Evolutionary conservation across 2,888 invertebrate species (phyloP), one percentile per base, ranked within the genome.

Genomic region (Calliopum simillimum): DNA sequence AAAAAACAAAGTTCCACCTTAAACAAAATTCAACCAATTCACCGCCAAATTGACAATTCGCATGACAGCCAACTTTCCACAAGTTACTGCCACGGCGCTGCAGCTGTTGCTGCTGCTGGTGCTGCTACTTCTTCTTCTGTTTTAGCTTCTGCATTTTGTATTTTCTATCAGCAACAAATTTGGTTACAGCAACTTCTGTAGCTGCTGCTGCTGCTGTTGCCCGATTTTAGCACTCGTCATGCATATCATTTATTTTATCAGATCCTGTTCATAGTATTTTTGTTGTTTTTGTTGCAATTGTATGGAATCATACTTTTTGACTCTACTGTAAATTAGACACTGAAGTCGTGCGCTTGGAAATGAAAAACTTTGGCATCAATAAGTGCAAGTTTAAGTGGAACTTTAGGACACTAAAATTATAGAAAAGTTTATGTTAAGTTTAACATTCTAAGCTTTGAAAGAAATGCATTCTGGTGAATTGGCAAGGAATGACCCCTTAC

Each of bases 51-150:
- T 70, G 66, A 66, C 70, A 70, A 25, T 44, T 47, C 43, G 62
- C 44, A 53, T 70, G 70, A 70, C 70, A 66, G 70, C 66, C 33
- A 70, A 67, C 70, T 70, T 70, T 70, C 70, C 59, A 65, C 61
- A 53, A 23, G 49, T 43, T n/a, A 16, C 33, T 33, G 33, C 33
- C 33, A 33, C n/a, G 59, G 46, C 44, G 23, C n/a, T 68, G 46
- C 44, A 44, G 44, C 33, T 55, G 6, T 55, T 46, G 19, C 47
- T 12, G 23, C 58, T 2, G 41, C 46, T 56, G 16, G 13, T n/a
- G 49, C 33, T 49, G 55, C 46, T 23, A 5, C 56, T 59, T 6
- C 23, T 16, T n/a, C 14, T 47, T 13, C 46, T 49, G 49, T 6
- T 16, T 23, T 14, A 23, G 46, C 47, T 47, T 19, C 16, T 53